Percentiles rank a stretch among this genome's conserved stretches.
These are phyloP conservation scores for Microplitis manilae DNA, from an alignment of 2,888 invertebrate species.

Conservation along the genomic window DNA sequence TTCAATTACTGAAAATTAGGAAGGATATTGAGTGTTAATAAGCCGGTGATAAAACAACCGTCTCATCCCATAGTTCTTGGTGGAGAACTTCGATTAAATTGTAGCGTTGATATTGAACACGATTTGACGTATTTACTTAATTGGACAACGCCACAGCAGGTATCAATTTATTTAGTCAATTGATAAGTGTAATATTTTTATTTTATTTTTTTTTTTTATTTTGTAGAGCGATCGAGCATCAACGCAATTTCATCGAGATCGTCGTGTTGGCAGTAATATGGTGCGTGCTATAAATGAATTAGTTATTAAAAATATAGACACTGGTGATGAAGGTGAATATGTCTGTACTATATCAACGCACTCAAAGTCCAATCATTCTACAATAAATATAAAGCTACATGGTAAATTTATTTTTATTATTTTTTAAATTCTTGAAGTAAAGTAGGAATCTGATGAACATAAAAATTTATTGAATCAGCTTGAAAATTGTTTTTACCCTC, in stretches of 20 bases:
- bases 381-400: slow-evolving; percentile 52
- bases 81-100: slow-evolving; percentile 59
- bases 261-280: slow-evolving; percentile 20
- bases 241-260: not conserved
- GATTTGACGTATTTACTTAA: slow-evolving; percentile 51
- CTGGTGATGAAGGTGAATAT: slow-evolving; percentile 61
- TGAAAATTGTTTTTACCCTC: too few relatives aligned
- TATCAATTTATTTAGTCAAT: slow-evolving; percentile 26
- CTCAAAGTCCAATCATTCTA: slow-evolving; percentile 40
- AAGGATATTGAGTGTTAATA: not conserved
- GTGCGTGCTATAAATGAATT: slow-evolving; percentile 50
- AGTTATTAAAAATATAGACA: slow-evolving; percentile 52
- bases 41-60: slow-evolving; percentile 52
- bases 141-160: slow-evolving; percentile 56
- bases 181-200: not conserved
- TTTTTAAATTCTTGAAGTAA: not conserved
- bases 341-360: slow-evolving; percentile 52
- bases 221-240: not conserved
- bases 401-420: slow-evolving; percentile 52
- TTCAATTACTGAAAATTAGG: not conserved
- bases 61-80: slow-evolving; percentile 60
- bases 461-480: not conserved
- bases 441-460: too few relatives aligned
- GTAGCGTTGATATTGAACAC: slow-evolving; percentile 51
- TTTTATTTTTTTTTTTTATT: not conserved